A percentile compares a stretch with the other conserved stretches of the same genome.
Conservation (phyloP, 1,140 invertebrate species). For the Palaemon carinicauda region DNA sequence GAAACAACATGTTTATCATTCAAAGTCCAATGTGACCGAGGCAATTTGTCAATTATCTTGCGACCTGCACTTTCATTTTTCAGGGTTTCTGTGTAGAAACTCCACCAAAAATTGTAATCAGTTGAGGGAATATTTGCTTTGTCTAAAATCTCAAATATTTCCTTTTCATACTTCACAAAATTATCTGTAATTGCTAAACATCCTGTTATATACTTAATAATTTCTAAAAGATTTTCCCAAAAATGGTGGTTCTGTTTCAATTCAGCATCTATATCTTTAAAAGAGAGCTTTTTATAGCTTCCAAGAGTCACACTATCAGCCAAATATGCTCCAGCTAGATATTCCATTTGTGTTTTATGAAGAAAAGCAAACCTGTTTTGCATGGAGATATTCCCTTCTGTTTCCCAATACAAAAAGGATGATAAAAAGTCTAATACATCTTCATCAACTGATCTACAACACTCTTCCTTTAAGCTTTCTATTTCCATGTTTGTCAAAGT, state of each 20-base stretch:
- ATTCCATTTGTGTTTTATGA: conserved; percentile 44
- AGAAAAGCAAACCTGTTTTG: neutral
- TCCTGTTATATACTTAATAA: conserved; percentile 6
- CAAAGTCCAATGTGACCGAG: neutral
- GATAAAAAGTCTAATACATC: neutral
- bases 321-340: conserved; percentile 25
- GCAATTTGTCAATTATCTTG: neutral
- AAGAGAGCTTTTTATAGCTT: neutral
- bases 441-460: neutral
- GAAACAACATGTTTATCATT: neutral
- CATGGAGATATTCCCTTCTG: neutral
- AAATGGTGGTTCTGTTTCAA: neutral
- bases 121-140: neutral
- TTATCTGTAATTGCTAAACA: neutral
- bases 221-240: neutral
- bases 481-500: neutral
- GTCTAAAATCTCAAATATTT: neutral
- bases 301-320: neutral
- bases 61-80: neutral
- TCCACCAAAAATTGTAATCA: conserved; percentile 19
- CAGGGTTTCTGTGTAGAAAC: neutral
- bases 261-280: neutral
- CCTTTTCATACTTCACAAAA: neutral
- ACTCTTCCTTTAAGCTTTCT: neutral
- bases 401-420: neutral